Evolutionary conservation across 2,888 invertebrate species (phyloP), one percentile per base, ranked within the genome.

Genomic region (Drosophila kanekoi): DNA sequence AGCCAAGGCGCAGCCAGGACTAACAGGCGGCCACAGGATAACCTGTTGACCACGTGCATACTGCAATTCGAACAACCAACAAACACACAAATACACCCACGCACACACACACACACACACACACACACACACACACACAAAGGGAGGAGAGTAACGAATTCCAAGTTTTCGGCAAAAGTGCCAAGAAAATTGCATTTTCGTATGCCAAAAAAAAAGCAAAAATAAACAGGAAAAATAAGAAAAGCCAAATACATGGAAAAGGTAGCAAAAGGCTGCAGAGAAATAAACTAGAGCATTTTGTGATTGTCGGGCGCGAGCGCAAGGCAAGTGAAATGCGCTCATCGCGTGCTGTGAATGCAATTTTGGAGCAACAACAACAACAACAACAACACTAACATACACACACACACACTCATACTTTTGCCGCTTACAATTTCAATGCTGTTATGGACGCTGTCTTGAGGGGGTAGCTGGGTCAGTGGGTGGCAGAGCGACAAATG

Each of bases 321-420:
- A 28, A 23, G 18, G 71, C 72, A 74, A 76, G 80, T 77, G 72
- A 79, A 87, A 77, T 82, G 88, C 80, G 82, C 77, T 77, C 79
- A 87, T 85, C 85, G 85, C 85, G 85, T 85, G 89, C 89, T 79
- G 77, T 75, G 89, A 85, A 87, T 87, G 89, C 85, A 85, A 89
- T 85, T 85, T 85, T 58, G 77, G 65, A 65, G 61, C 65, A 75
- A 52, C 38, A 8, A 28, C 28, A 28, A 28, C 2, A 51, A 45
- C 56, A 64, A 51, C 53, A 52, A 4, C 62, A 59, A 10, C 41
- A 48, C 40, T 38, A 59, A 58, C 53, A 52, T n/a, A 9, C 37
- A 52, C 48, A 66, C 16, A 37, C 28, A 52, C 40, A n/a, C 52
- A 40, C 32, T 16, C 38, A 40, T 14, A 54, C 32, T 33, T 9